Evolutionary conservation across 2,888 invertebrate species (phyloP), one percentile per base, ranked within the genome.

Genomic region (Lithosia quadra): DNA sequence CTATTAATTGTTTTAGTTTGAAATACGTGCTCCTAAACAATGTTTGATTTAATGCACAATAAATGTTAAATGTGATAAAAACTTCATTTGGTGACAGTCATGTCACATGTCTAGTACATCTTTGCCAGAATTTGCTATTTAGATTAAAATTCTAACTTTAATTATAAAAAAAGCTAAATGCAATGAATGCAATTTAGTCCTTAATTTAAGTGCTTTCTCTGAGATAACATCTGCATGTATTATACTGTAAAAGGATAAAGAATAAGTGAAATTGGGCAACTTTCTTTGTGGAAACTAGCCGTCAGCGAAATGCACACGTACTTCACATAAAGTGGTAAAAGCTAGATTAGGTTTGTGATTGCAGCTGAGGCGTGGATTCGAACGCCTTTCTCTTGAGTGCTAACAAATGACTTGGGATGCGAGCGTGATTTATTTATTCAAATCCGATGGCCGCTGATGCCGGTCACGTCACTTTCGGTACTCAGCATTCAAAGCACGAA

Each of bases 371-470:
- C 89, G 90, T 87, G 84, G 88, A 90, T 90, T 91, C 88, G 91
- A 88, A 89, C 89, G 88, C 91, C 93, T 93, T 92, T 93, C 93
- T 91, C 92, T 88, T 80, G 77, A 73, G 59, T 84, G 81, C 88
- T 87, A 91, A 92, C 91, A 92, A 93, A 93, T 92, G 89, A 90
- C 87, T 78, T 85, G 86, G 87, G 92, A 90, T 91, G 88, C 81
- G 73, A 79, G 83, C 86, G 86, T 89, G 90, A 89, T 88, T 91
- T 91, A 92, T 92, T 90, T 90, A 92, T 92, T 93, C 90, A 92
- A 93, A 93, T 92, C 92, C 90, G 87, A 88, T 86, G 78, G 75
- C 66, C 75, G 76, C 74, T 83, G 87, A 89, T 85, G 87, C 89
- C 82, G 86, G 91, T 92, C 92, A 92, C 92, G 91, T 91, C 88